Evolutionary conservation across 2,888 invertebrate species (phyloP).

Genomic region (Quadriops clusia): DNA sequence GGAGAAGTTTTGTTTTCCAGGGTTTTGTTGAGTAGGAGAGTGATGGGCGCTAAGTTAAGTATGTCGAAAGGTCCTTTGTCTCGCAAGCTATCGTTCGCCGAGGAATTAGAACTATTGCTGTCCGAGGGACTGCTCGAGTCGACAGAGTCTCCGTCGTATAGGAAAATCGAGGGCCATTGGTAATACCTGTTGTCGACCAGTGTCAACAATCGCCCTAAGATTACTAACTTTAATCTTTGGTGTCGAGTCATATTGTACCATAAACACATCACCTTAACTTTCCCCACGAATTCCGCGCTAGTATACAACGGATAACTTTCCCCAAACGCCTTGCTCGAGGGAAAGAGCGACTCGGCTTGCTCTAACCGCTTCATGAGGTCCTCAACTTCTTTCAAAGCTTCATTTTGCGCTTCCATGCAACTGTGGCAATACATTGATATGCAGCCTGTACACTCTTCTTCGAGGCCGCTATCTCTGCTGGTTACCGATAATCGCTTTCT

Average conservation of each 20-base stretch:
- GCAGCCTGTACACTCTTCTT: constrained; percentile 51
- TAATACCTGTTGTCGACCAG: constrained; percentile 29
- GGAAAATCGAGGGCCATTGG: constrained; percentile 22
- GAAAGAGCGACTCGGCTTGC: constrained; percentile 68
- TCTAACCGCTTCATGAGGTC: constrained; percentile 60
- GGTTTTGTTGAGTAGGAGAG: constrained; percentile 26
- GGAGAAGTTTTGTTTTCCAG: constrained; percentile 25
- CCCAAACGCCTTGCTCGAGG: constrained; percentile 70
- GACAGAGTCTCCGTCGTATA: constrained; percentile 13
- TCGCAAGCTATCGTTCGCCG: constrained; percentile 22
- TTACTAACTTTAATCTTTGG: constrained; percentile 67
- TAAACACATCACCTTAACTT: constrained; percentile 72
- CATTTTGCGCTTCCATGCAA: constrained; percentile 60
- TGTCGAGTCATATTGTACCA: constrained; percentile 87
- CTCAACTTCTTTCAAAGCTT: constrained; percentile 64
- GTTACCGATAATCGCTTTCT: constrained; percentile 21
- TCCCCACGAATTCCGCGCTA: constrained; percentile 49
- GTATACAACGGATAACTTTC: constrained; percentile 58
- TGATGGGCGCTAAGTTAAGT: constrained; percentile 42
- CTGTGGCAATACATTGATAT: constrained; percentile 57
- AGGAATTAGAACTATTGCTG: constrained; percentile 34
- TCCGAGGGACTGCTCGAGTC: constrained; percentile 38
- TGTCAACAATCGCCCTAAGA: constrained; percentile 55
- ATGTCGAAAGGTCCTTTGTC: constrained; percentile 23
- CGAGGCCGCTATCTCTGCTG: constrained; percentile 31